A percentile compares a stretch with the other conserved stretches of the same genome.
These are phyloP conservation scores for Drosophila histrio DNA, from an alignment of 2,888 invertebrate genomes.

Conservation along the genomic window DNA sequence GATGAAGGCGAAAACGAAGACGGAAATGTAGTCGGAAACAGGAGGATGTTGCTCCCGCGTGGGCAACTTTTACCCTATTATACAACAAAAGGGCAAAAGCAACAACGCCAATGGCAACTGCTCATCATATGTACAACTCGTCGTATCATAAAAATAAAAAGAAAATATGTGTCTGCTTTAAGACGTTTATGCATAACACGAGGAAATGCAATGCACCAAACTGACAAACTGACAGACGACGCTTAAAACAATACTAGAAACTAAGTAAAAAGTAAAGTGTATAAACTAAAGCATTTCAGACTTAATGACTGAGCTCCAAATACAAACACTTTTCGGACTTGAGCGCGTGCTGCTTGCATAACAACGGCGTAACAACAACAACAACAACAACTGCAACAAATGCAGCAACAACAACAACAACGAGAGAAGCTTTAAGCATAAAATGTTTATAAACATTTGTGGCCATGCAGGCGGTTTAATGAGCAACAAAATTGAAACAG, in stretches of 20 bases:
- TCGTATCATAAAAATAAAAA: conserved; percentile 15
- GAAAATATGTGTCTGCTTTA: conserved; percentile 29
- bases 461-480: conserved; percentile 60
- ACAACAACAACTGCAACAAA: background rate
- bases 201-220: conserved; percentile 49
- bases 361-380: conserved; percentile 13
- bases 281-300: conserved; percentile 32
- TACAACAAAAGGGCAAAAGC: conserved; percentile 70
- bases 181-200: conserved; percentile 51
- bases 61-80: conserved; percentile 69
- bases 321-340: conserved; percentile 45
- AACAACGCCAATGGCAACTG: conserved; percentile 6
- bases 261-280: conserved; percentile 22
- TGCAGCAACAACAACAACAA: conserved; percentile 1
- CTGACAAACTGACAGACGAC: conserved; percentile 18
- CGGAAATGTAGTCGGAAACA: background rate
- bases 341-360: conserved; percentile 69
- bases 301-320: conserved; percentile 27
- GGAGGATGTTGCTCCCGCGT: conserved; percentile 50
- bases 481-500: conserved; percentile 72
- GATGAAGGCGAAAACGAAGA: background rate
- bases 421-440: conserved; percentile 12
- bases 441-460: conserved; percentile 73
- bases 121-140: conserved; percentile 25
- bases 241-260: conserved; percentile 37